A percentile compares a stretch with the other conserved stretches of the same genome.
Conservation (phyloP, 2,888 invertebrate genomes). For the Xestia rhomboidea region DNA sequence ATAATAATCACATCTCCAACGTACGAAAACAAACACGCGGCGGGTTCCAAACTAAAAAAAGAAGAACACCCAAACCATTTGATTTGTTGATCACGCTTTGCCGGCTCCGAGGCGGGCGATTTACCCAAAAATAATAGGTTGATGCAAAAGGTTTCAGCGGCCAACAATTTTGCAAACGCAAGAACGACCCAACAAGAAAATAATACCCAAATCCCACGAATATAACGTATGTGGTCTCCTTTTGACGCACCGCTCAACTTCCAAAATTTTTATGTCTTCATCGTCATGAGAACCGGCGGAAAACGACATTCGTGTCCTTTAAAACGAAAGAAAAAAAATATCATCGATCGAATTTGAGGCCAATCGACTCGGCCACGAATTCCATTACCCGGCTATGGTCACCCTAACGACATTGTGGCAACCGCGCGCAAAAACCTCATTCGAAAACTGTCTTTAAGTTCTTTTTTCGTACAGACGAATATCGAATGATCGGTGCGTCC, state of each 20-base stretch:
- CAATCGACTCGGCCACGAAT: constrained; percentile 82
- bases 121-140: constrained; percentile 87
- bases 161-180: constrained; percentile 88
- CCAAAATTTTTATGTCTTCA: constrained; percentile 90
- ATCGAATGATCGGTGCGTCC: constrained; percentile 72
- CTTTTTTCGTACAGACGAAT: constrained; percentile 73
- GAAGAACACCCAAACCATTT: constrained; percentile 77
- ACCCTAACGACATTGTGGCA: constrained; percentile 87
- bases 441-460: constrained; percentile 81
- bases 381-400: constrained; percentile 82
- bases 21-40: constrained; percentile 89
- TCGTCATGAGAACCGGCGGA: constrained; percentile 83
- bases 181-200: constrained; percentile 77
- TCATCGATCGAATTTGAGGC: constrained; percentile 78
- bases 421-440: constrained; percentile 83
- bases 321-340: constrained; percentile 75
- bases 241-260: constrained; percentile 86
- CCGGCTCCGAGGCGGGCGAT: constrained; percentile 79
- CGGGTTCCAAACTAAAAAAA: constrained; percentile 74
- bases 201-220: constrained; percentile 80
- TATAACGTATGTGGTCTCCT: constrained; percentile 87
- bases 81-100: constrained; percentile 88
- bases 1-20: constrained; percentile 87
- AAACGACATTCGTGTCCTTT: constrained; percentile 77
- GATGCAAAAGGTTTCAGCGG: constrained; percentile 86